Percentiles rank a stretch among this genome's conserved stretches.
These are phyloP conservation scores for Poecilus cupreus DNA, from an alignment of 2,888 invertebrate species.

Conservation along the genomic window DNA sequence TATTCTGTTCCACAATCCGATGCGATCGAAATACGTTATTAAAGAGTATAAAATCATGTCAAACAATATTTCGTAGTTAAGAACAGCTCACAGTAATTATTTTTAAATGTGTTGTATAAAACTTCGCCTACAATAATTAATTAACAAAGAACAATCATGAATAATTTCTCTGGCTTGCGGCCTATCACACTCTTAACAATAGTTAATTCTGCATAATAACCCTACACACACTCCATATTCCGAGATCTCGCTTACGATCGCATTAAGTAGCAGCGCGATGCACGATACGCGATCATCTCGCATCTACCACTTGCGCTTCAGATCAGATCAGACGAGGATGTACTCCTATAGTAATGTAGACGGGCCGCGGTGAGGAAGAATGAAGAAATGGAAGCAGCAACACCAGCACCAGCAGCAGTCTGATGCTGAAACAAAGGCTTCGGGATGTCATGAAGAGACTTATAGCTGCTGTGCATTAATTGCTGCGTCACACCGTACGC, in stretches of 20 bases:
- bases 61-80: no score
- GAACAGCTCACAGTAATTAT: no score
- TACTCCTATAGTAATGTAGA: no score
- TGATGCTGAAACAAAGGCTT: slow-evolving; percentile 47
- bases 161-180: slow-evolving; percentile 6
- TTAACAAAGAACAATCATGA: slow-evolving; percentile 21
- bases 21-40: no score
- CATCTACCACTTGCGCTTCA: slow-evolving; percentile 10
- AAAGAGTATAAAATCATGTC: no score
- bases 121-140: slow-evolving; percentile 17
- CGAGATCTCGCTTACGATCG: slow-evolving; percentile 21
- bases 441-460: slow-evolving; percentile 49
- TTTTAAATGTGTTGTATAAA: slow-evolving; percentile 13
- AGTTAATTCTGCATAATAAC: slow-evolving; percentile 44
- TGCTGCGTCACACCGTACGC: slow-evolving; percentile 42
- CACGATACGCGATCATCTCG: slow-evolving; percentile 43
- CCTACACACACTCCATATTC: background rate
- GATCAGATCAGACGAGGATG: background rate
- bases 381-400: slow-evolving; percentile 20
- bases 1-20: no score
- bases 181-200: slow-evolving; percentile 31
- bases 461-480: slow-evolving; percentile 55
- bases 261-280: slow-evolving; percentile 49
- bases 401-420: slow-evolving; percentile 18
- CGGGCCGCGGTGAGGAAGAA: background rate